Evolutionary conservation across 2,797 vertebrate species (phyloP).

Genomic region (Myotis findleyi): DNA sequence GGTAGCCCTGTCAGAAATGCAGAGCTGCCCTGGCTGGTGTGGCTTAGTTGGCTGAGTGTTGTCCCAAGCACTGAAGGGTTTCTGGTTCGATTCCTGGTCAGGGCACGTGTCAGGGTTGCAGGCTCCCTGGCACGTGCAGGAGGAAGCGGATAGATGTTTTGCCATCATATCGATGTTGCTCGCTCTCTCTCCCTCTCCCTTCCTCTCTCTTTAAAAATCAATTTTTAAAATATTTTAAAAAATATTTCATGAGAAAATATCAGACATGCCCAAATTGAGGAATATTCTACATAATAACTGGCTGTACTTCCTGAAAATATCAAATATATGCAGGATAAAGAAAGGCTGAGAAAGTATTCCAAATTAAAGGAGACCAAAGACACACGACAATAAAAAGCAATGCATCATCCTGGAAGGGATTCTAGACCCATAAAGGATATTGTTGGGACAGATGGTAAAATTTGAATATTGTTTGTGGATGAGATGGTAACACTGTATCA

Average conservation of each 20-base stretch:
- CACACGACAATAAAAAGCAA: not conserved
- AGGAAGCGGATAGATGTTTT: not conserved
- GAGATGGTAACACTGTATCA: not conserved
- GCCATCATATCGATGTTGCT: not conserved
- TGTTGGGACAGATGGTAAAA: slow-evolving; percentile 13
- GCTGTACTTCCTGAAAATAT: slow-evolving; percentile 5
- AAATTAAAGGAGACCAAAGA: slow-evolving; percentile 38
- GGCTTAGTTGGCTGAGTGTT: not conserved
- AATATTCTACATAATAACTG: not conserved
- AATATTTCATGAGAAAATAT: not conserved
- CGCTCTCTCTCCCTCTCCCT: not conserved
- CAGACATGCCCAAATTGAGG: not conserved
- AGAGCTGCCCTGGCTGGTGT: not conserved
- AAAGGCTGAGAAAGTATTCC: not conserved
- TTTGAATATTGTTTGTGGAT: slow-evolving; percentile 20
- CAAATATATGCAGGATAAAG: not conserved
- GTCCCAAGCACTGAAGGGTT: not conserved
- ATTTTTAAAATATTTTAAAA: not conserved
- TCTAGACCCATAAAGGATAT: not conserved
- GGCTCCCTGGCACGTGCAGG: not conserved
- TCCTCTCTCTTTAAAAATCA: not conserved
- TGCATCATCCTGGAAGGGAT: not conserved
- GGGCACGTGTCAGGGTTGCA: not conserved
- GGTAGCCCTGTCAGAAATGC: not conserved
- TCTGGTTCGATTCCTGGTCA: not conserved